Evolutionary conservation across 2,113 vertebrate genomes (phyloP), one percentile per base, ranked within the genome.

Genomic region (Corvus cornix): DNA sequence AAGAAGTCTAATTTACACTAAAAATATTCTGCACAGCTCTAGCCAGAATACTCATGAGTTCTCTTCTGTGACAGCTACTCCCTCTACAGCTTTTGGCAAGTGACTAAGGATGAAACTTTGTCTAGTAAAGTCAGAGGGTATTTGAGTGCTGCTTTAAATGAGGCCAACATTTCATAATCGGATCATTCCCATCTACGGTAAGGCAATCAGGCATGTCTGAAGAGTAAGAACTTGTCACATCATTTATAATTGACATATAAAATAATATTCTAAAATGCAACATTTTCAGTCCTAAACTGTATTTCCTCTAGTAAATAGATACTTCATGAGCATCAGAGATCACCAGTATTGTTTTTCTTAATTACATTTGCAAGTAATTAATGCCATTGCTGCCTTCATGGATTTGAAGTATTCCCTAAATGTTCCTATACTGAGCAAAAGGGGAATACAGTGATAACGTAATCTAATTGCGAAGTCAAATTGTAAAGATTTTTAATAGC

Each of bases 301-400:
- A 60, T 75, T 70, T 84, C 11, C 35, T 89, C 22, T 35, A 37
- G 62, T 87, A 90, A 89, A 81, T 58, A 78, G 31, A 39, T 31
- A 83, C 64, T 83, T 68, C 16, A 28, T 13, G 41, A 88, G 60
- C 80, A 81, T 72, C 78, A 87, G 85, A 87, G 83, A 93, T 90
- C 77, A 92, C 31, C 13, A 68, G 27, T 60, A 87, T 69, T 93
- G 80, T 93, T 92, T 93, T 91, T 86, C 84, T 91, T 93, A 96
- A 97, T 96, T 93, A 94, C 77, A 73, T 92, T 89, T 93, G 60
- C 73, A 94, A 96, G 79, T 89, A 96, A 96, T 96, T 95, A 93
- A 88, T 82, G 64, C 59, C 59, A 48, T 37, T 90, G 46, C 87
- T 69, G 35, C 63, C 53, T 90, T 92, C 26, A 44, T 91, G 67